These are phyloP conservation scores for Calliopsis andreniformis DNA, from an alignment of 1,140 invertebrate genomes.

Conservation along the genomic window DNA sequence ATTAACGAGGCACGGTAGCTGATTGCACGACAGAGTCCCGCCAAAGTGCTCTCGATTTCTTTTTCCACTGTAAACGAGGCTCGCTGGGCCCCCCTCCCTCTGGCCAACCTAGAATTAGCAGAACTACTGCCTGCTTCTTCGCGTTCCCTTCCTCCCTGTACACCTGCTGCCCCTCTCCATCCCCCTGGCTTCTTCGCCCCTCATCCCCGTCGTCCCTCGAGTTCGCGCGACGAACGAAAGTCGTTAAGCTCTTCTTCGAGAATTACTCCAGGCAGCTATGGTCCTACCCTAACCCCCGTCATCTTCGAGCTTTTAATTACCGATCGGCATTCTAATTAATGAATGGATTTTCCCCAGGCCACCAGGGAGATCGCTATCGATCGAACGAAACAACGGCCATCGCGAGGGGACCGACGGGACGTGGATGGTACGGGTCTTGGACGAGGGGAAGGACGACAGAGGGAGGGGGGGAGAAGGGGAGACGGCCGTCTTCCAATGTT, in stretches of 20 bases:
- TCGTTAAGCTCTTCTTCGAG: constrained; percentile 59
- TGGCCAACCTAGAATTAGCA: constrained; percentile 54
- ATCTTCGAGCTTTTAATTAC: constrained; percentile 77
- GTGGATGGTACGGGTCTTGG: background rate
- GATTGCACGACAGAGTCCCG: constrained; percentile 31
- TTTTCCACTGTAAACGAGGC: constrained; percentile 45
- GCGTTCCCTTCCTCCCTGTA: background rate
- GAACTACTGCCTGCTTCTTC: constrained; percentile 37
- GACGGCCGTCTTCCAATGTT: constrained; percentile 23
- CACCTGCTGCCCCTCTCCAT: background rate
- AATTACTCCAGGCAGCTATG: constrained; percentile 54
- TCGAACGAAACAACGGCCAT: constrained; percentile 50
- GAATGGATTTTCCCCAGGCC: constrained; percentile 56
- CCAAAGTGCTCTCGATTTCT: constrained; percentile 46
- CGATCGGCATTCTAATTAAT: constrained; percentile 75
- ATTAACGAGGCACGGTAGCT: constrained; percentile 34
- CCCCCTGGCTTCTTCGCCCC: background rate
- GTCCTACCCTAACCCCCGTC: constrained; percentile 31
- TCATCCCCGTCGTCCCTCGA: background rate
- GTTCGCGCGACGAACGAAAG: constrained; percentile 47
- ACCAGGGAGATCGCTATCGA: constrained; percentile 64
- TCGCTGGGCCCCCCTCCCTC: constrained; percentile 15
- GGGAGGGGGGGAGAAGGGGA: too few species aligned
- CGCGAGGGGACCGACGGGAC: constrained; percentile 12
- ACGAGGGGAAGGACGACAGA: constrained; percentile 1